Base-by-base conservation (phyloP, 1,140 invertebrate genomes). In the Leguminivora glycinivorella region DNA sequence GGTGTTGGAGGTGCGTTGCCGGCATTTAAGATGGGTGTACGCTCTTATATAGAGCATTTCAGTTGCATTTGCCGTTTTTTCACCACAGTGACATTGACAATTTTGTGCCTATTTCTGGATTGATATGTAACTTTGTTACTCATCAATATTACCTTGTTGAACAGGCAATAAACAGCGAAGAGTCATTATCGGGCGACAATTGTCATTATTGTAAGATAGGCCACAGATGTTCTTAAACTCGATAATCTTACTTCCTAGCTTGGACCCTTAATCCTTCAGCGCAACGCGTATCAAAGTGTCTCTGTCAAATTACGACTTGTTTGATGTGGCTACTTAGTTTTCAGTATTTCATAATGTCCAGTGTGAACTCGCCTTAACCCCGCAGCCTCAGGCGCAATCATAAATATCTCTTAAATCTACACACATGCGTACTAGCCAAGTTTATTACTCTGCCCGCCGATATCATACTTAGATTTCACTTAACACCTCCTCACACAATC, bases 381-480 rank as follows among this genome's bases (percentile, higher is more conserved):
- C 58, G 25, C 22, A 60, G 58, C 58, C 58, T 22, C 58, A 6
- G 26, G 58, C 56, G 56, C 58, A 63, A 63, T 63, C 58, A 63
- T 63, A 63, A 63, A 63, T 82, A 87, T 85, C 83, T 82, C 56
- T 74, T 58, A 72, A 63, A 87, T 87, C 82, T 80, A 77, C 83
- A 75, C 75, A 71, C 75, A 75, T 76, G 75, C 75, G 77, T 76
- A 73, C 75, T 43, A 78, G 78, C 79, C 75, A 78, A 75, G 78
- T 79, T 82, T 87, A 85, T 85, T 83, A 80, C 80, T 82, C 73
- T 80, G 76, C 74, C 73, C 78, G 75, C 75, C 77, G 82, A 85
- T 83, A 82, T 74, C 74, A 72, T 70, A 74, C 76, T 78, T 85
- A 82, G 85, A 84, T 88, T 88, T 87, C 86, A 85, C 85, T 82